Evolutionary conservation across 2,888 invertebrate genomes (phyloP), one percentile per base, ranked within the genome.

Genomic region (Candidula unifasciata): DNA sequence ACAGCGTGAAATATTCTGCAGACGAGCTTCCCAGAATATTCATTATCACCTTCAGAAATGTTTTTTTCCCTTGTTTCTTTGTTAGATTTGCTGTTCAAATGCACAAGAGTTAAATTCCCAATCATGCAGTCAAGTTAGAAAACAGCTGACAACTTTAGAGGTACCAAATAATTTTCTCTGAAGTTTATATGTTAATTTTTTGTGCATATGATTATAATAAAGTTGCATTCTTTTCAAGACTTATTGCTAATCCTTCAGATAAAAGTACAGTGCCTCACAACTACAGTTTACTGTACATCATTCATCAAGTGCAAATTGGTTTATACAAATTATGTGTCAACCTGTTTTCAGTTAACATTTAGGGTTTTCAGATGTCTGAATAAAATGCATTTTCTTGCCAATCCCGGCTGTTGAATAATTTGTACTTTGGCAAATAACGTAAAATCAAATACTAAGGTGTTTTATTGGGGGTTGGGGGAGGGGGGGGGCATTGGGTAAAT

Each of bases 81-180:
- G 44, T 44, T n/a, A 74, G 74, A 30, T 74, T 33, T 27, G 30
- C 10, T 54, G 27, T 21, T 33, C 52, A 74, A 30, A 30, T 54
- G 52, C 3, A 16, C 54, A 27, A 21, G 54, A 0, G 30, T 57
- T 54, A 57, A 52, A 74, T 8, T 21, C 54, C 27, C n/a, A 57
- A 30, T 54, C 74, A 54, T 30, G 54, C n/a, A 44, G 30, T 54
- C 54, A 74, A 27, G 30, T 74, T 27, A 74, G 74, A 54, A 74
- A 21, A 74, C 74, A 74, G 27, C 52, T 54, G 54, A 74, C 18
- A 21, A 21, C 54, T 57, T 74, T 74, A 54, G 54, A 74, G 74
- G 74, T 74, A 27, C 27, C 16, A 21, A 3, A 52, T 44, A 74
- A 27, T n/a, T 73, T 73, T 73, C 37, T 73, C 27, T n/a, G 24